Percentiles rank a stretch among this genome's conserved stretches.
Evolutionary conservation across 2,113 vertebrate genomes (phyloP).

Genomic region (Telmatochromis bifrenatus): DNA sequence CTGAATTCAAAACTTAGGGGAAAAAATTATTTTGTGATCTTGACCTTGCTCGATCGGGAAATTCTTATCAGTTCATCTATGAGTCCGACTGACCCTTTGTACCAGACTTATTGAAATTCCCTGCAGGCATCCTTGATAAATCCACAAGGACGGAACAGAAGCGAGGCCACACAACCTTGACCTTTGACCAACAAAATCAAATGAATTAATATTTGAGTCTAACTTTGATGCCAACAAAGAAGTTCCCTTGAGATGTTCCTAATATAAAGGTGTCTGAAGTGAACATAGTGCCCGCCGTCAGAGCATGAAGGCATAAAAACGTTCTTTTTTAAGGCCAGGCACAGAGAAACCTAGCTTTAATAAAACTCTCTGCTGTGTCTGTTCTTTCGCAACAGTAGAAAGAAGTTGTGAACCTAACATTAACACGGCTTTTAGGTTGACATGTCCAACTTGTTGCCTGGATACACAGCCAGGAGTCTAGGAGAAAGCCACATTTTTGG

Average conservation of each 20-base stretch:
- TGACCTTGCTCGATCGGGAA: background rate
- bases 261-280: background rate
- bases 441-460: background rate
- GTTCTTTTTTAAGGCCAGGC: background rate
- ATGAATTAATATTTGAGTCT: background rate
- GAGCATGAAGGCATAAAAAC: background rate
- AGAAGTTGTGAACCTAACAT: background rate
- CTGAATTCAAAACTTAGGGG: background rate
- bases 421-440: background rate
- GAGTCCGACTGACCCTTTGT: background rate
- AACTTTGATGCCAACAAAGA: background rate
- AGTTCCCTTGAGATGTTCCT: background rate
- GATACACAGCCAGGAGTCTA: background rate
- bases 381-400: background rate
- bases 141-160: background rate
- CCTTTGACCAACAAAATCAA: background rate
- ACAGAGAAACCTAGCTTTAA: background rate
- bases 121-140: background rate
- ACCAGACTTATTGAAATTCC: background rate
- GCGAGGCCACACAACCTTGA: background rate
- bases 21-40: background rate
- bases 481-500: background rate
- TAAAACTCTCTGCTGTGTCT: background rate
- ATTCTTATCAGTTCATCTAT: background rate
- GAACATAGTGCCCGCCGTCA: fast-evolving